Base-by-base conservation (phyloP, 2,888 invertebrate genomes). In the Harpagoxenus sublaevis region DNA sequence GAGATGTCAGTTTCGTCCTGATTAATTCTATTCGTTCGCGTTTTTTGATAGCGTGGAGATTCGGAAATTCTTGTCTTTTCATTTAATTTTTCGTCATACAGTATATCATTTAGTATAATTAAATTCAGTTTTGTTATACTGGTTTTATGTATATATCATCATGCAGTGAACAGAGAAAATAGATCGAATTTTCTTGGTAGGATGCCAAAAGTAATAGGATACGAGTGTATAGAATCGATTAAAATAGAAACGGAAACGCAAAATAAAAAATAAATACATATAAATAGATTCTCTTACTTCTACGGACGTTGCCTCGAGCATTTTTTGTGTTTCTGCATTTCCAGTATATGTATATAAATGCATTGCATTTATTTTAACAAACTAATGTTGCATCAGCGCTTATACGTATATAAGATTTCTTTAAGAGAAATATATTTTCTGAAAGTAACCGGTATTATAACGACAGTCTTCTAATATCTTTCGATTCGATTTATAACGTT, bases 221-320 rank as follows among this genome's bases (percentile, higher is more conserved):
- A 45, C 48, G 10, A 65, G 51, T 48, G 9, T 15, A 10, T 15
- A 10, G 28, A 35, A 12, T 51, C 9, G 31, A 55, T 71, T 71
- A 71, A 70, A 71, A 53, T 71, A 70, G 68, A 70, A 18, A 48
- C 9, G 5, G 31, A 28, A 53, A 51, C n/a, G 9, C 23, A 23
- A 53, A 71, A 51, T 51, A 51, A 70, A 51, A 70, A 70, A 66
- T 66, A 23, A 45, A 70, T 31, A n/a, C 10, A 28, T 42, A 65
- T 42, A 60, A 31, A 65, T 66, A 48, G 23, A 48, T 48, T 66
- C 8, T 66, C 2, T 0, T 48, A 42, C 10, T 63, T 63, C 5
- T 35, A 45, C 15, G 15, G 0, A 23, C 1, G 5, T 28, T 15
- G 45, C 6, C 42, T 65, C 9, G 18, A 66, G 0, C 0, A 48